Conservation (phyloP, 2,113 vertebrate species). For the Corythaixoides concolor region DNA sequence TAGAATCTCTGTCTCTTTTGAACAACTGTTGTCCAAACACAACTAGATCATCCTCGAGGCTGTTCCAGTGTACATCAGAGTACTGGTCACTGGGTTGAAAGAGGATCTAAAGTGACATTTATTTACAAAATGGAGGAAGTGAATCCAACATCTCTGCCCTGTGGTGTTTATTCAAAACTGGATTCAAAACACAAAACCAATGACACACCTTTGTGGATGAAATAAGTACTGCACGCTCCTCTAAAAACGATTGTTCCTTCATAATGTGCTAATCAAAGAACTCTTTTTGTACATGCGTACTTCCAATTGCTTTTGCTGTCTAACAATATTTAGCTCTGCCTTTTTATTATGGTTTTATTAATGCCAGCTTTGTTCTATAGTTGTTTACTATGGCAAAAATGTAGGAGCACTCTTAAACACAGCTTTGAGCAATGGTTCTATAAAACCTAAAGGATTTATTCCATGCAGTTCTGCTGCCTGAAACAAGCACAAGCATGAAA, state of each 20-base stretch:
- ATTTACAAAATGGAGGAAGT: neutral
- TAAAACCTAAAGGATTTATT: conserved; percentile 2
- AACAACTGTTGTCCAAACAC: neutral
- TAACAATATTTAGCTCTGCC: neutral
- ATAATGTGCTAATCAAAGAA: neutral
- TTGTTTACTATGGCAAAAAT: neutral
- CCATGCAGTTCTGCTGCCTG: neutral
- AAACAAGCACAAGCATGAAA: neutral
- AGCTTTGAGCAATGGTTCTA: neutral
- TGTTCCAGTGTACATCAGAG: neutral
- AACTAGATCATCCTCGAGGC: neutral
- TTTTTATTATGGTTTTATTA: neutral
- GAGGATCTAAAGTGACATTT: neutral
- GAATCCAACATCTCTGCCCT: neutral
- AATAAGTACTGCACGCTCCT: neutral
- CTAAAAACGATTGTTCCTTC: neutral
- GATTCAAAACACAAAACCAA: neutral
- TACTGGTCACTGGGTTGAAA: neutral
- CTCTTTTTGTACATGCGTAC: neutral
- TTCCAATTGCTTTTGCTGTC: neutral
- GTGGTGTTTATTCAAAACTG: neutral
- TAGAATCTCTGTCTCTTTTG: neutral
- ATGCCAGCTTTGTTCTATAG: neutral
- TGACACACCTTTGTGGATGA: neutral
- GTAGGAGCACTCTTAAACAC: neutral